Evolutionary conservation across 1,140 invertebrate genomes (phyloP).

Genomic region (Tetramorium alpestre): DNA sequence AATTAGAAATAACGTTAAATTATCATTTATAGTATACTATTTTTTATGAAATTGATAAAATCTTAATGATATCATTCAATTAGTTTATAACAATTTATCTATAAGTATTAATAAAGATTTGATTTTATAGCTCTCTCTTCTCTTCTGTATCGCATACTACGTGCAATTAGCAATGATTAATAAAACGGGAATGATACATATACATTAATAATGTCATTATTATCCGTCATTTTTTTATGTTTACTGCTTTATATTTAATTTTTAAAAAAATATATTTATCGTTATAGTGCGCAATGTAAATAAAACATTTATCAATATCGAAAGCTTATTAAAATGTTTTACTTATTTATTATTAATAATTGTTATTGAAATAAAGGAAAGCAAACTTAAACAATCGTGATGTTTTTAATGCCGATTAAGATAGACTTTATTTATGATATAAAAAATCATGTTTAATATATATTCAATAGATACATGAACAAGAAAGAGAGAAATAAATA

Average conservation of each 20-base stretch:
- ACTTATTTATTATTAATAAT: background rate
- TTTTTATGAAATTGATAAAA: background rate
- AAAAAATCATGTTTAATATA: slow-evolving; percentile 9
- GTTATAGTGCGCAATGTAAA: background rate
- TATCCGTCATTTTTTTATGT: background rate
- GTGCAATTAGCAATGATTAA: background rate
- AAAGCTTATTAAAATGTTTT: background rate
- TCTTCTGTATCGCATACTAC: background rate
- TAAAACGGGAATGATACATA: background rate
- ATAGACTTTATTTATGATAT: background rate
- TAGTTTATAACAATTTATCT: background rate
- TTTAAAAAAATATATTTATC: background rate
- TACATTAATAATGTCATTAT: background rate
- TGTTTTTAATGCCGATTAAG: background rate
- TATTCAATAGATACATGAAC: background rate
- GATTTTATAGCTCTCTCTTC: background rate
- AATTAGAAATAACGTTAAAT: background rate
- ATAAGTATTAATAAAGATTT: background rate
- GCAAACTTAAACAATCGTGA: background rate
- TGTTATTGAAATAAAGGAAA: background rate
- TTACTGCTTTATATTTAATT: background rate
- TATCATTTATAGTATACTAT: background rate
- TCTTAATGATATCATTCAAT: background rate
- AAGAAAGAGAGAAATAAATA: background rate
- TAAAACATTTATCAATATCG: background rate